Evolutionary conservation across 2,113 vertebrate species (phyloP).

Genomic region (Seriola rivoliana): DNA sequence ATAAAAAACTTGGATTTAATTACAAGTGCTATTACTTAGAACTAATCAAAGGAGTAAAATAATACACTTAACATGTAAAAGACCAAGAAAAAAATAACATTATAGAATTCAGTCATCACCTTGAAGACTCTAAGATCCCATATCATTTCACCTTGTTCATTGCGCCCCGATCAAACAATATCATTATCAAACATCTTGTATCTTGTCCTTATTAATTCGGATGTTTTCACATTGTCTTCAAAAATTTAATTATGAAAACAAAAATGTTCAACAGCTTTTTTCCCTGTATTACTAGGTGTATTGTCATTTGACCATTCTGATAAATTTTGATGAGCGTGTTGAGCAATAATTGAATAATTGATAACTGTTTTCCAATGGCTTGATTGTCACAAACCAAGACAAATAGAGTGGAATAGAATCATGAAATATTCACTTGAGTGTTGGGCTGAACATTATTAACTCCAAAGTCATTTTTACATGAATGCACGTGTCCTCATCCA

Average conservation of each 20-base stretch:
- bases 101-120: not conserved
- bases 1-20: not conserved
- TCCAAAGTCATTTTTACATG: constrained; percentile 90
- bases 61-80: not conserved
- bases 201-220: constrained; percentile 59
- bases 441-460: constrained; percentile 91
- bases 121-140: not conserved
- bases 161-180: constrained; percentile 41
- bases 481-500: constrained; percentile 47
- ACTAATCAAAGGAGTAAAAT: not conserved
- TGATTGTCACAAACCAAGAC: constrained; percentile 95
- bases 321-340: constrained; percentile 90
- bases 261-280: constrained; percentile 65
- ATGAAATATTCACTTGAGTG: constrained; percentile 97
- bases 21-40: not conserved
- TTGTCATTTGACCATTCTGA: constrained; percentile 78
- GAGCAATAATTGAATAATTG: constrained; percentile 95
- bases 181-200: constrained; percentile 47
- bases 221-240: constrained; percentile 45
- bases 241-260: constrained; percentile 72
- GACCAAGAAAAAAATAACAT: not conserved
- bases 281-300: constrained; percentile 53
- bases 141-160: constrained; percentile 3
- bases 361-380: constrained; percentile 93
- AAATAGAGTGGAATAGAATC: constrained; percentile 96